Base-by-base conservation (phyloP, 2,888 invertebrate genomes). In the Tuta absoluta region DNA sequence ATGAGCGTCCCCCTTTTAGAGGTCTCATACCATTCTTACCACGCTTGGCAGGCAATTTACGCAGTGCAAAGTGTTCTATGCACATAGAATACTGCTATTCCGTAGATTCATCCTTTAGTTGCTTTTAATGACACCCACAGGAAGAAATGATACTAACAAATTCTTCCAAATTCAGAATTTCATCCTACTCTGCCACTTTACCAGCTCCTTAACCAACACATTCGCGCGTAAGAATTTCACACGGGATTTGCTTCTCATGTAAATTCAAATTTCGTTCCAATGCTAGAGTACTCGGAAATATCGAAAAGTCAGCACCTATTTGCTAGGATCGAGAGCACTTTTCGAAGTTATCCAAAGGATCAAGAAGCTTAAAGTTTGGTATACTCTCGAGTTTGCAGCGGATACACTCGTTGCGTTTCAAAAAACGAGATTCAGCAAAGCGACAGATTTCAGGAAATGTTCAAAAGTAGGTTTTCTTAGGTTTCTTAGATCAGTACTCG, bases 201-300 rank as follows among this genome's bases (percentile, higher is more conserved):
- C 24, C 24, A 53, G 23, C 51, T 53, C 23, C 60, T 38, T 10
- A 38, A 24, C 17, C 38, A 11, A 45, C 41, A 45, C 59, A 45
- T 60, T 45, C 45, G 45, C 21, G 21, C n/a, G 67, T 63, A 64
- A 66, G 70, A 76, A 78, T 77, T 75, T 74, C 68, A 72, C 70
- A 66, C 65, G 63, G 73, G 76, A 81, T 82, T 81, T 79, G 67
- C 75, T 74, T 73, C 72, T 71, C 76, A 80, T 76, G 72, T 75
- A 74, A 78, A 77, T 76, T 66, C 68, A 65, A 72, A 70, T 72
- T 72, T 72, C 62, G 69, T 71, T 71, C 69, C 69, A 75, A 73
- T 77, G 74, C 70, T 73, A 71, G 67, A 76, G 76, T 73, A 76
- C 69, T 74, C 51, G 51, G 24, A 53, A 53, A 53, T 53, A 53